A percentile compares a stretch with the other conserved stretches of the same genome.
These are phyloP conservation scores for Dolomedes plantarius DNA, from an alignment of 2,888 invertebrate species.

Conservation along the genomic window DNA sequence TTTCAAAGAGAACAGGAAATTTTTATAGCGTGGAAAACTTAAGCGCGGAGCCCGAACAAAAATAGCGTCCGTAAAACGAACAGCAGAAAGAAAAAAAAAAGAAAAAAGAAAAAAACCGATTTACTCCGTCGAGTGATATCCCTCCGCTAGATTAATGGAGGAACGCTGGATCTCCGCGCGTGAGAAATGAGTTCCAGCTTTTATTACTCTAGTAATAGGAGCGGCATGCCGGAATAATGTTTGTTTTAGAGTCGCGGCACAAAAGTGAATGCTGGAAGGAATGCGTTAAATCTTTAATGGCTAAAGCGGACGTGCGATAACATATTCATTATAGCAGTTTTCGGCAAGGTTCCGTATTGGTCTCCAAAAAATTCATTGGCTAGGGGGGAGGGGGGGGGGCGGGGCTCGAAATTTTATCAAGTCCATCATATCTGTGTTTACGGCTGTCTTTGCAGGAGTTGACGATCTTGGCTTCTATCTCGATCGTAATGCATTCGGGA, in stretches of 20 bases:
- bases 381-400: background rate
- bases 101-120: conserved; percentile 60
- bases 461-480: background rate
- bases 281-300: conserved; percentile 70
- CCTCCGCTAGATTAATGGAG: conserved; percentile 65
- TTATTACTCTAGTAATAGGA: conserved; percentile 69
- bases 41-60: conserved; percentile 32
- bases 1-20: conserved; percentile 22
- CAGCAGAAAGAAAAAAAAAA: conserved; percentile 4
- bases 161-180: conserved; percentile 35
- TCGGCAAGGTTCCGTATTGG: conserved; percentile 8
- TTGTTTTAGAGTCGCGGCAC: conserved; percentile 62
- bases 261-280: conserved; percentile 58
- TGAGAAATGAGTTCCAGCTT: conserved; percentile 67
- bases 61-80: conserved; percentile 13
- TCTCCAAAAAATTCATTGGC: background rate
- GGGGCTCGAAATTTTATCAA: background rate
- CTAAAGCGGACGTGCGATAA: conserved; percentile 55
- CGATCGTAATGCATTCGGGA: background rate
- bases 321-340: conserved; percentile 62
- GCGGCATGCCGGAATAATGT: conserved; percentile 61
- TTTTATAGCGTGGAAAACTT: conserved; percentile 47
- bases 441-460: background rate
- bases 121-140: conserved; percentile 61
- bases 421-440: background rate